Evolutionary conservation across 2,888 invertebrate species (phyloP).

Genomic region (Phengaris arion): DNA sequence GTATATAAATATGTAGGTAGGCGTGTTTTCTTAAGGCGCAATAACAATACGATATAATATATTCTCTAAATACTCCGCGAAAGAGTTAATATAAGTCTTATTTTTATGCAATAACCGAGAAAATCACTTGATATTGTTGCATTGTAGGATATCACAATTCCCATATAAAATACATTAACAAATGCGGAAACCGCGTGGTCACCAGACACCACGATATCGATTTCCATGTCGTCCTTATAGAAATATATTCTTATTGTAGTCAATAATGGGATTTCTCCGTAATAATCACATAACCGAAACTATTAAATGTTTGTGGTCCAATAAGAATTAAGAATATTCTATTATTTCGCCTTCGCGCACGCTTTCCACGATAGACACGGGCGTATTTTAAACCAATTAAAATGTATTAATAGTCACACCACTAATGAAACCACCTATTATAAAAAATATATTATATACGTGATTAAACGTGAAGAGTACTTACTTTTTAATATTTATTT

Average conservation of each 20-base stretch:
- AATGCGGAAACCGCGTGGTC: constrained; percentile 23
- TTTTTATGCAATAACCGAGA: neutral
- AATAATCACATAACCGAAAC: neutral
- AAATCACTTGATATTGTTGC: neutral
- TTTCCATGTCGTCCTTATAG: constrained; percentile 10
- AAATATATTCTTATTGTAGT: neutral
- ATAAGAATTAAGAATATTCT: constrained; percentile 16
- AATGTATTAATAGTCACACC: constrained; percentile 8
- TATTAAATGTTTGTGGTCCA: neutral
- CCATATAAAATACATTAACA: constrained; percentile 10
- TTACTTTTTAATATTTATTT: constrained; percentile 64
- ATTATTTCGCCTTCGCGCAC: constrained; percentile 14
- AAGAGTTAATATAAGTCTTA: neutral
- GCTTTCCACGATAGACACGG: constrained; percentile 29
- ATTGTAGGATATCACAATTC: neutral
- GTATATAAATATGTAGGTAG: constrained; percentile 8
- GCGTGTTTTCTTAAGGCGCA: neutral
- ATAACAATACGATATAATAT: neutral
- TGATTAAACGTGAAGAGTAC: constrained; percentile 42
- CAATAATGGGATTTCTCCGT: neutral
- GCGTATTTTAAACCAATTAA: constrained; percentile 35
- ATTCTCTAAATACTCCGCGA: neutral
- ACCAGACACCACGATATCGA: constrained; percentile 7
- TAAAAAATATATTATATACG: constrained; percentile 29
- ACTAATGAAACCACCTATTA: neutral